phyloP scores from a whole-genome alignment of 2,113 vertebrate genomes.

The Oxyruncus cristatus region DNA sequence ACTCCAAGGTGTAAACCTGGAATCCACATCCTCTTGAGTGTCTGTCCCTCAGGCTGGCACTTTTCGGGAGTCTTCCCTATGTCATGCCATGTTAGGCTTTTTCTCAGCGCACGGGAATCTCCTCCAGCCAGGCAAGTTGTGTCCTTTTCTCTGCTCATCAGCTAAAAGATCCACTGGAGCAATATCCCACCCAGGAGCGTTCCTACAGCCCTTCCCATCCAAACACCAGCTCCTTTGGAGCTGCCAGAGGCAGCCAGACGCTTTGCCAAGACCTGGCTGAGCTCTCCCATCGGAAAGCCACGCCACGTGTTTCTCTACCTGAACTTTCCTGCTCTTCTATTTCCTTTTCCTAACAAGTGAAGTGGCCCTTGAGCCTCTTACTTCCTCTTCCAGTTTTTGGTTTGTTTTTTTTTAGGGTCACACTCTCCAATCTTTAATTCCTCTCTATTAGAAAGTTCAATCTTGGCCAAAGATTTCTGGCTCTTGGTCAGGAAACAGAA shows the following conservation, averaged over 20 bases:
- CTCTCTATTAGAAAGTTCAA: background rate
- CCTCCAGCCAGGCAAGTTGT: background rate
- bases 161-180: background rate
- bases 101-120: rapidly evolving
- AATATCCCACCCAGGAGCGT: too few species aligned
- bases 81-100: rapidly evolving
- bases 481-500: background rate
- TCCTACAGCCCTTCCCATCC: background rate
- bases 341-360: background rate
- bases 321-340: background rate
- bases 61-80: background rate
- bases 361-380: background rate
- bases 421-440: background rate
- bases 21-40: background rate
- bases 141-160: background rate
- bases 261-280: background rate
- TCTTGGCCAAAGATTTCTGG: slow-evolving; percentile 2
- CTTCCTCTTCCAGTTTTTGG: background rate
- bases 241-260: background rate
- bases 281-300: background rate
- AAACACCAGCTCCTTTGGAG: rapidly evolving
- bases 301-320: background rate
- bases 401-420: background rate
- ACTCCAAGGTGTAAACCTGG: background rate
- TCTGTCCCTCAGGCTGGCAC: background rate